Evolutionary conservation across 2,888 invertebrate genomes (phyloP).

Genomic region (Hydroisotoma schaefferi): DNA sequence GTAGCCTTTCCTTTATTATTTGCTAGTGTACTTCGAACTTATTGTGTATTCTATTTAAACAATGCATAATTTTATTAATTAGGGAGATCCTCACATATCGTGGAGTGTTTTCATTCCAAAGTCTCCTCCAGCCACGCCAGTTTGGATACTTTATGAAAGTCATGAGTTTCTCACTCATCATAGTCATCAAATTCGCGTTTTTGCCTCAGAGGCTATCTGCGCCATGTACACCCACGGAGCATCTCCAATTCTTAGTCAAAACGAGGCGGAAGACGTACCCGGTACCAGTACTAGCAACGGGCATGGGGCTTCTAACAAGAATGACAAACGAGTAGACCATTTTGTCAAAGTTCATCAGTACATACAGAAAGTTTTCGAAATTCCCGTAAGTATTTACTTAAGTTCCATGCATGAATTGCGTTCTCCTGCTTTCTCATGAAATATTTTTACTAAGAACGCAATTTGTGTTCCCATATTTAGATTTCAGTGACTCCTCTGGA

Average conservation of each 20-base stretch:
- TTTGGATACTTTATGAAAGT: conserved; percentile 30
- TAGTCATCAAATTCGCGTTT: conserved; percentile 28
- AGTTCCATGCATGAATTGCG: not conserved
- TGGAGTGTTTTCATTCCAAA: conserved; percentile 27
- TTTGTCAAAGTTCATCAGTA: conserved; percentile 6
- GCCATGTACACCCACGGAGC: conserved; percentile 16
- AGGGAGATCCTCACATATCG: conserved; percentile 22
- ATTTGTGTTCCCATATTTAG: not conserved
- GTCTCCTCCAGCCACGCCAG: not conserved
- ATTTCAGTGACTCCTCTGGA: conserved; percentile 49
- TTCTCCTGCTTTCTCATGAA: not conserved
- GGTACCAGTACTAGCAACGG: not conserved
- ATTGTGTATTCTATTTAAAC: not conserved
- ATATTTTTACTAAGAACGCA: not conserved
- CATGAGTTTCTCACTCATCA: conserved; percentile 19
- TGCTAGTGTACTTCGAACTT: not conserved
- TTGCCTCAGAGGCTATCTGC: conserved; percentile 29
- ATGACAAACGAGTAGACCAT: not conserved
- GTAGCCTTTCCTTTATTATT: not conserved
- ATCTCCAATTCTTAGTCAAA: conserved; percentile 5
- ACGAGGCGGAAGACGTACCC: not conserved
- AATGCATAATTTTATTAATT: not conserved
- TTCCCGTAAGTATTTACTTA: conserved; percentile 6
- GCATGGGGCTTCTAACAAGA: no score
- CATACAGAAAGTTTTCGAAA: not conserved